Conservation (phyloP, 2,113 vertebrate genomes). For the Pycnonotus jocosus region DNA sequence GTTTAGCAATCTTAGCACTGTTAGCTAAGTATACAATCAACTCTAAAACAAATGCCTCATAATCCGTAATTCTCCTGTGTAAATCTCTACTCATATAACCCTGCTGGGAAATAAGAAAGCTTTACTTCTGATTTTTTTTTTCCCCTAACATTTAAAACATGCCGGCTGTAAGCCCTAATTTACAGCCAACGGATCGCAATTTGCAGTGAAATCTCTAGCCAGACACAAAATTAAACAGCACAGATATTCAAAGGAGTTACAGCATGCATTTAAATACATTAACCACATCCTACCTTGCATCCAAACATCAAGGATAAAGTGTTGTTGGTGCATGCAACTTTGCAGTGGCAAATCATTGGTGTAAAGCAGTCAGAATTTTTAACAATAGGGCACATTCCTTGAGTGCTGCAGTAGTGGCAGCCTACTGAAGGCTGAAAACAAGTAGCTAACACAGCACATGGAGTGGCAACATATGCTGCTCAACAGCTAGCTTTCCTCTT, state of each 20-base stretch:
- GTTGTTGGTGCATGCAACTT: constrained; percentile 94
- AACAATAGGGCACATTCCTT: constrained; percentile 89
- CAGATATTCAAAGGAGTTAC: constrained; percentile 36
- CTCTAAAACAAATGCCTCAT: constrained; percentile 24
- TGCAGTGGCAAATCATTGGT: constrained; percentile 95
- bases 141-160: background rate
- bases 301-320: constrained; percentile 95
- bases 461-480: constrained; percentile 64
- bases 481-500: constrained; percentile 61
- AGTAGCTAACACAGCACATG: constrained; percentile 65
- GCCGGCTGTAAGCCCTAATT: background rate
- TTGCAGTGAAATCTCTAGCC: constrained; percentile 45
- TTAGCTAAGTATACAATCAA: constrained; percentile 28
- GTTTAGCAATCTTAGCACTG: constrained; percentile 19
- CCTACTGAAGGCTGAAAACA: constrained; percentile 65
- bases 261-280: constrained; percentile 66
- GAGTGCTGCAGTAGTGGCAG: constrained; percentile 73
- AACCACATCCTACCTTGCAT: constrained; percentile 89
- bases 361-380: constrained; percentile 83
- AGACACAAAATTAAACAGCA: constrained; percentile 45
- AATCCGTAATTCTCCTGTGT: background rate
- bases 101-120: constrained; percentile 31
- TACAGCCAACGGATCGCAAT: background rate
- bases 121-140: background rate
- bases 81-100: background rate